Conservation (phyloP, 2,113 vertebrate genomes). For the Alligator sinensis region DNA sequence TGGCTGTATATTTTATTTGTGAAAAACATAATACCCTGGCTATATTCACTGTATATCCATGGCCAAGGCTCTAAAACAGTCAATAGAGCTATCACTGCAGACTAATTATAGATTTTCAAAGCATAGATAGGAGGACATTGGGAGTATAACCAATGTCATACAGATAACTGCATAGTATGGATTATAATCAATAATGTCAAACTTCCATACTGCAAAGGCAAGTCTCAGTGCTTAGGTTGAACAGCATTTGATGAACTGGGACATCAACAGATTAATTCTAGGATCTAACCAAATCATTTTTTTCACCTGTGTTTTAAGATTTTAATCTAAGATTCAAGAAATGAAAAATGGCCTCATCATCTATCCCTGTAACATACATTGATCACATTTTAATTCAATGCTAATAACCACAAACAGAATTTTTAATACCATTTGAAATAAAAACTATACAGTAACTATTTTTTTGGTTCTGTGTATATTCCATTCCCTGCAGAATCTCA, state of each 20-base stretch:
- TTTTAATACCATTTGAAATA: background rate
- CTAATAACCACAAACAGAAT: background rate
- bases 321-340: conserved; percentile 21
- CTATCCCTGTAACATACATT: conserved; percentile 36
- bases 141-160: background rate
- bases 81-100: background rate
- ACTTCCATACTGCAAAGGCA: background rate
- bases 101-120: background rate
- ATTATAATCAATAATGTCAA: conserved; percentile 10
- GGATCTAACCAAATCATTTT: conserved; percentile 38
- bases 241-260: conserved; percentile 23
- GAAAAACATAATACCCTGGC: background rate
- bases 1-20: background rate
- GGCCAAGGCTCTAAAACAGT: background rate
- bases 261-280: conserved; percentile 21
- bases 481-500: background rate
- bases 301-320: conserved; percentile 30
- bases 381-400: conserved; percentile 47
- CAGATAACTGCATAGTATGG: conserved; percentile 1
- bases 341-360: conserved; percentile 47
- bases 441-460: background rate
- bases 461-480: background rate
- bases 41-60: background rate
- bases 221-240: background rate
- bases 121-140: background rate